Evolutionary conservation across 2,113 vertebrate species (phyloP).

Genomic region (Dromiciops gliroides): DNA sequence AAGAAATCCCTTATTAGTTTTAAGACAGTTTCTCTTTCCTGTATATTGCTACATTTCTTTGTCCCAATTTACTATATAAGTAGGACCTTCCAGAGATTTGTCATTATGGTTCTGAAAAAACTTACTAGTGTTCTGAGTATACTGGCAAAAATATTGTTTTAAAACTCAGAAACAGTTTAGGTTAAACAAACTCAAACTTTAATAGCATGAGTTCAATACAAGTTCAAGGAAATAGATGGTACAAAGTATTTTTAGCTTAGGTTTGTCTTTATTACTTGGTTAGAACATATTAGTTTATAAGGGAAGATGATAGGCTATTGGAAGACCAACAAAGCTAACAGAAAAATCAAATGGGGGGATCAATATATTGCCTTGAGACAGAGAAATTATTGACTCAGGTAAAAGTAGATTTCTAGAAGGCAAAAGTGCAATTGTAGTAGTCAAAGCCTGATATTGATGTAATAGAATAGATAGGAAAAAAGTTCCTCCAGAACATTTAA

Average conservation of each 20-base stretch:
- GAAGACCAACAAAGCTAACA: slow-evolving; percentile 20
- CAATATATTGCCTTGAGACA: slow-evolving; percentile 20
- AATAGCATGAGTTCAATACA: slow-evolving; percentile 44
- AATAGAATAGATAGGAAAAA: not conserved
- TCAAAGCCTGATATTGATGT: not conserved
- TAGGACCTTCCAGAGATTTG: slow-evolving; percentile 1
- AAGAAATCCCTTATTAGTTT: not conserved
- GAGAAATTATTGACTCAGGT: slow-evolving; percentile 7
- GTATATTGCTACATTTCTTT: not conserved
- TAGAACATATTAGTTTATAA: too few species aligned
- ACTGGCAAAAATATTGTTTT: slow-evolving; percentile 19
- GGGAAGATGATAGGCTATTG: slow-evolving; percentile 24
- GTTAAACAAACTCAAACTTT: slow-evolving; percentile 28
- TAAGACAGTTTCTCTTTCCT: not conserved
- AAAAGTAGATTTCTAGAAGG: not conserved
- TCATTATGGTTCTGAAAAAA: not conserved
- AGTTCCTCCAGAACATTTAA: too few species aligned
- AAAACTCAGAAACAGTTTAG: slow-evolving; percentile 20
- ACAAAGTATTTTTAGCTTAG: not conserved
- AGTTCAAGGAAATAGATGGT: slow-evolving; percentile 50
- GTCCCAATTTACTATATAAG: not conserved
- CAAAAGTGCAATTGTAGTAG: not conserved
- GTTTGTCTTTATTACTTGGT: slow-evolving; percentile 48
- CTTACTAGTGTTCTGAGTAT: not conserved
- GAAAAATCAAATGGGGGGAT: slow-evolving; percentile 31